Percentiles rank a stretch among this genome's conserved stretches.
phyloP scores from a whole-genome alignment of 1,140 invertebrate species.

The Heliconius melpomene region DNA sequence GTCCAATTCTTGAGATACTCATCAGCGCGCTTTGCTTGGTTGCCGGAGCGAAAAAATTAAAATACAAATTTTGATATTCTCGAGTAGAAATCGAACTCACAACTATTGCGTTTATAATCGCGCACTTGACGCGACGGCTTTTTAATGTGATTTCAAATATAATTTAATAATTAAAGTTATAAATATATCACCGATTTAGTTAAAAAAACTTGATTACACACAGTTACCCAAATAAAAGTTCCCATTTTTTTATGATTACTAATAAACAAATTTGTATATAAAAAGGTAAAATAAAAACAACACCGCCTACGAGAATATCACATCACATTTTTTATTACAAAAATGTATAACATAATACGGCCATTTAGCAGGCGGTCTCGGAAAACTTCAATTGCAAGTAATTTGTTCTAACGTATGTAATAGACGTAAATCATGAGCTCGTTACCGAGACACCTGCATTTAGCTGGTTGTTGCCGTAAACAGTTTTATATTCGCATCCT shows the following conservation, averaged over 20 bases:
- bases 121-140: no score
- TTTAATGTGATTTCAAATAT: no score
- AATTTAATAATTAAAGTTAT: no score
- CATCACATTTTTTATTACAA: background rate
- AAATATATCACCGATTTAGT: no score
- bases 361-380: constrained; percentile 37
- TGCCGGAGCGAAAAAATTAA: no score
- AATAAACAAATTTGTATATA: background rate
- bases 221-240: no score
- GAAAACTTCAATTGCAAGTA: constrained; percentile 43
- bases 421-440: constrained; percentile 40
- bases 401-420: constrained; percentile 40
- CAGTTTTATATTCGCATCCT: constrained; percentile 22
- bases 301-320: background rate
- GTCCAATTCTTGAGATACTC: no score
- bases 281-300: background rate
- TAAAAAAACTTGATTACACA: no score
- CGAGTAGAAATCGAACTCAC: no score
- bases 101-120: no score
- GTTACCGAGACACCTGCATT: constrained; percentile 36
- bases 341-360: constrained; percentile 33
- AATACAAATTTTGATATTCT: no score
- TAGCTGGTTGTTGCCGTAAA: constrained; percentile 20
- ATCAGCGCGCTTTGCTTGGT: no score
- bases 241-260: background rate